These are phyloP conservation scores for Paramuricea clavata DNA, from an alignment of 92 coral and sea anemone genomes.

Conservation along the genomic window DNA sequence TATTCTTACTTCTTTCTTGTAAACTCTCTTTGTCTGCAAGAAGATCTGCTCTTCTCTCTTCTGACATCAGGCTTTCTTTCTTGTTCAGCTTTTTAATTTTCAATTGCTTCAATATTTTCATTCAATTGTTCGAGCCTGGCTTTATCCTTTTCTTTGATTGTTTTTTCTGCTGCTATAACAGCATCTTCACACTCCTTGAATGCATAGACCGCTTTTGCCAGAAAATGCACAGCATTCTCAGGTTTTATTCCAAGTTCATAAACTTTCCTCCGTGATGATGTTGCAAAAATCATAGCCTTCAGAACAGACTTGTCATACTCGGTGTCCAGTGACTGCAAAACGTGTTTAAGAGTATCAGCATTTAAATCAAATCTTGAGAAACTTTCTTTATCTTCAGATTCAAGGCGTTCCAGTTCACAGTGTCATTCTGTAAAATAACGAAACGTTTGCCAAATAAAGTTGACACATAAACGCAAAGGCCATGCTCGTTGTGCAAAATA, in stretches of 20 bases:
- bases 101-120: constrained; percentile 60
- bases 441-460: constrained; percentile 70
- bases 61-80: constrained; percentile 70
- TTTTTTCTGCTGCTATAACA: constrained; percentile 65
- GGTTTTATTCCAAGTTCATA: background rate
- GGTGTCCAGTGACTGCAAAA: constrained; percentile 69
- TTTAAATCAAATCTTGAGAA: constrained; percentile 72
- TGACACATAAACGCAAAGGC: constrained; percentile 74
- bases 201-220: constrained; percentile 33
- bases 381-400: constrained; percentile 1
- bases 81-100: constrained; percentile 43
- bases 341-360: constrained; percentile 57
- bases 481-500: constrained; percentile 72
- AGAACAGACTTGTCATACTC: constrained; percentile 69
- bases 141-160: constrained; percentile 57
- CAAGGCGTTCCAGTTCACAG: constrained; percentile 68
- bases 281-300: constrained; percentile 57
- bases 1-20: constrained; percentile 55
- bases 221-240: background rate
- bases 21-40: constrained; percentile 58
- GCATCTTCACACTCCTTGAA: constrained; percentile 70
- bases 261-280: background rate
- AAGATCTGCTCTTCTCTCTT: constrained; percentile 62
- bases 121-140: constrained; percentile 58
- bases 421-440: constrained; percentile 73